Evolutionary conservation across 1,140 invertebrate genomes (phyloP), one percentile per base, ranked within the genome.

Genomic region (Bombus breviceps): DNA sequence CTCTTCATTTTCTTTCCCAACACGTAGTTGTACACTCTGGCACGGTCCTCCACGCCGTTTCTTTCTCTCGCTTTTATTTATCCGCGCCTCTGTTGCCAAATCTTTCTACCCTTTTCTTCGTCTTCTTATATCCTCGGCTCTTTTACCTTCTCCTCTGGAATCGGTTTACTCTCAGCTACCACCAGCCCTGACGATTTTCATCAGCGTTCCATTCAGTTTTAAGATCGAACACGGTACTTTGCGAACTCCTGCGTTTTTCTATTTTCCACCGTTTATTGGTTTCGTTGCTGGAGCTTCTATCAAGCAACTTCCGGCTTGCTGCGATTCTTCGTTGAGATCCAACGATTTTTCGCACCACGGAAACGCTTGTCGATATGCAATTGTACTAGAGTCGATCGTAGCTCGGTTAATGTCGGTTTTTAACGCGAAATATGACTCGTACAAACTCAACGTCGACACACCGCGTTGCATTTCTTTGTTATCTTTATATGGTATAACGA

Each of bases 21-120:
- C 82, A 83, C 82, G 82, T 83, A 83, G 28, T 28, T 1, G 32
- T 18, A 22, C 8, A 47, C 81, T 28, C 41, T 37, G 71, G 62
- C 34, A 22, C 71, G 34, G 53, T 47, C 72, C 81, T 39, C 62
- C 41, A 18, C 66, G 47, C 25, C 57, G 39, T 47, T 81, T 37
- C 41, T 62, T 72, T 76, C 62, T 78, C 57, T 18, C 62, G 43
- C 62, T 59, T 84, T 89, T 89, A 90, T 90, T 90, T 90, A 89
- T 89, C 86, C 64, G 74, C 85, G 62, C 43, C 68, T 71, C 41
- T 62, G 59, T 73, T 73, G 79, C 87, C 81, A 72, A 83, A 83
- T 76, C 71, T 57, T 34, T 39, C 78, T 18, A 71, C 32, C 75
- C 53, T 76, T 62, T 72, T 28, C 68, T 28, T 62, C 69, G 15